Base-by-base conservation (phyloP, 2,797 vertebrate species). In the Sciaenops ocellatus region DNA sequence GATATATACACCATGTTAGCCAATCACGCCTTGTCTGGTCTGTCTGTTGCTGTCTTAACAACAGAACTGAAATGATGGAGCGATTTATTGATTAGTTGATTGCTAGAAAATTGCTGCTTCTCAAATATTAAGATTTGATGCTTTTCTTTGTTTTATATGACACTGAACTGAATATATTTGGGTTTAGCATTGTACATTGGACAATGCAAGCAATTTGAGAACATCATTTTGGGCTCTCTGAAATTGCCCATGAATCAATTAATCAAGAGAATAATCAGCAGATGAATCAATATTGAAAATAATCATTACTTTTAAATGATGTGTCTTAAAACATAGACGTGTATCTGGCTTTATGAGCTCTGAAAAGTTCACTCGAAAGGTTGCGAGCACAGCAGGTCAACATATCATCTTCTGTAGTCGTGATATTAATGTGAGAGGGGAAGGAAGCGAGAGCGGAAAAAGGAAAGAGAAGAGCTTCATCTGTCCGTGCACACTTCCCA, bases 401-500 rank as follows among this genome's bases (percentile, higher is more conserved):
- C 10, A 2, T 28, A 16, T 60, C 42, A 28, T 70, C 34, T 24
- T 65, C 28, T 73, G 26, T 17, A 26, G 63, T 67, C n/a, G 1
- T 7, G 8, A 28, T 34, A 60, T 28, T 50, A 50, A 67, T 42
- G 38, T 60, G 52, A 18, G 68, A 54, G 30, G 56, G 60, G 68
- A 52, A 69, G 74, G 68, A 78, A 70, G 47, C 38, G 26, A 22
- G 61, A 80, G 51, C 3, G 3, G 54, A 18, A 78, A 44, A 59
- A n/a, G 30, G 50, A 60, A 70, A 59, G 12, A 50, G 47, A 73
- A 20, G 41, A 64, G 68, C 16, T 28, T 80, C 65, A 55, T 77
- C 52, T 75, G 41, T 83, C 54, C 1, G 0, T 75, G 63, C 41
- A 17, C 6, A 3, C 65, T 77, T 26, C 47, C 18, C 20, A 42